Percentiles rank a stretch among this genome's conserved stretches.
These are phyloP conservation scores for Idaea biselata DNA, from an alignment of 2,888 invertebrate species.

Conservation along the genomic window DNA sequence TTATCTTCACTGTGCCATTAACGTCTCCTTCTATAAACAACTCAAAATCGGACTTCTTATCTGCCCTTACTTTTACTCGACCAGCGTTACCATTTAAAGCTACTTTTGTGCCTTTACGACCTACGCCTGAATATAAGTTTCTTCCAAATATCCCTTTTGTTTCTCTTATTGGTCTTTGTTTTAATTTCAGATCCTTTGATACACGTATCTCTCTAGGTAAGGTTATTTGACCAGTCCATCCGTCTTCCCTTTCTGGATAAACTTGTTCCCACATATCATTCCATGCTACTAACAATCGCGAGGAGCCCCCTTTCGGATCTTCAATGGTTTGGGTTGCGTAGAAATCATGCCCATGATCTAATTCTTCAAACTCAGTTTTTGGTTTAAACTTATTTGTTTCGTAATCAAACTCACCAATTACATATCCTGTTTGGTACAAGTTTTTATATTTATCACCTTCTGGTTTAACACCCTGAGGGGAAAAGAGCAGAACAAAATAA, in stretches of 20 bases:
- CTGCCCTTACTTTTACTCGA: conserved; percentile 44
- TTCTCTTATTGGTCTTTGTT: conserved; percentile 54
- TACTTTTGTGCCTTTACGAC: conserved; percentile 25
- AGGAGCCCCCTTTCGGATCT: conserved; percentile 35
- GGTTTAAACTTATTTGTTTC: conserved; percentile 43
- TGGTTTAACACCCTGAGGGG: conserved; percentile 62
- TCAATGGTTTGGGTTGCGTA: conserved; percentile 68
- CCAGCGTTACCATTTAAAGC: conserved; percentile 46
- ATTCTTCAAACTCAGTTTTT: conserved; percentile 47
- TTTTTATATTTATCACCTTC: conserved; percentile 59
- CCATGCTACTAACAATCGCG: conserved; percentile 63
- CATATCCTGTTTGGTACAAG: conserved; percentile 64
- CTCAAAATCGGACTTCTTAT: conserved; percentile 32
- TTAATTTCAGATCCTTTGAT: conserved; percentile 35
- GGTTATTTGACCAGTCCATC: conserved; percentile 67
- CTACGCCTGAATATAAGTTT: conserved; percentile 35
- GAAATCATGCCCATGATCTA: conserved; percentile 67
- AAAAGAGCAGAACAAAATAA: conserved; percentile 60
- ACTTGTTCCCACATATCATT: conserved; percentile 65
- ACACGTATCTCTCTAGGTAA: conserved; percentile 56
- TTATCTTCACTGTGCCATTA: conserved; percentile 39
- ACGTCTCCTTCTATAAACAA: conserved; percentile 43
- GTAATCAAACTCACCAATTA: conserved; percentile 66
- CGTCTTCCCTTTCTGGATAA: conserved; percentile 60
- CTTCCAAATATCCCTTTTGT: conserved; percentile 31